Evolutionary conservation across 2,113 vertebrate species (phyloP).

Genomic region (Ctenomys sociabilis): DNA sequence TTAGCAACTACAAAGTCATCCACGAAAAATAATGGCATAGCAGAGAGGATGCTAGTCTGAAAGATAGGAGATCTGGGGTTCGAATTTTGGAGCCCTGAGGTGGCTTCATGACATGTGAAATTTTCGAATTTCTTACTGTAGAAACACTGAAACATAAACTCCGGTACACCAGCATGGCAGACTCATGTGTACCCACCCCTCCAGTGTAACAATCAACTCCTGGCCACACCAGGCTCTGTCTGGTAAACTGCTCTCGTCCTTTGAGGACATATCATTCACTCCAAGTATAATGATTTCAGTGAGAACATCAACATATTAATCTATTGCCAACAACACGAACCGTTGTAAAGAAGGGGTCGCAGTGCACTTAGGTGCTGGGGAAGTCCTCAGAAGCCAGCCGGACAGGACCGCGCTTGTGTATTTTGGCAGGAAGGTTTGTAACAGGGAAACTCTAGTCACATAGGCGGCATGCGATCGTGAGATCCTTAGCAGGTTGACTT

Average conservation of each 20-base stretch:
- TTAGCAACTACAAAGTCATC: background rate
- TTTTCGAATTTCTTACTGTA: conserved; percentile 30
- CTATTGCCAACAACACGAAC: background rate
- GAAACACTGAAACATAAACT: background rate
- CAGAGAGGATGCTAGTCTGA: background rate
- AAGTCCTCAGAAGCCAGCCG: background rate
- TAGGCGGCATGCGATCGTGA: background rate
- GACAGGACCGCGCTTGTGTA: background rate
- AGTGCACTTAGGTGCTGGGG: background rate
- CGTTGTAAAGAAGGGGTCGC: background rate
- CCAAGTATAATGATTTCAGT: background rate
- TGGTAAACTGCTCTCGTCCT: too few species aligned
- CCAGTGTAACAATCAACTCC: rapidly evolving
- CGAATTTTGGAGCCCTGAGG: background rate
- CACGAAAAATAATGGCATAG: background rate
- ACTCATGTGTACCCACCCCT: too few species aligned
- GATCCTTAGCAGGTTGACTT: background rate
- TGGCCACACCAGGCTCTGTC: background rate
- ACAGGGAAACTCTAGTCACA: background rate
- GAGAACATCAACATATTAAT: background rate
- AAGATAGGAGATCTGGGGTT: background rate
- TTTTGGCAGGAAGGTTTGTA: background rate
- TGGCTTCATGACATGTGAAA: background rate
- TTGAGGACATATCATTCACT: background rate
- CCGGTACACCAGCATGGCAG: background rate